Percentiles rank a stretch among this genome's conserved stretches.
Conservation (phyloP, 2,797 vertebrate species). For the Neopelma chrysocephalum region DNA sequence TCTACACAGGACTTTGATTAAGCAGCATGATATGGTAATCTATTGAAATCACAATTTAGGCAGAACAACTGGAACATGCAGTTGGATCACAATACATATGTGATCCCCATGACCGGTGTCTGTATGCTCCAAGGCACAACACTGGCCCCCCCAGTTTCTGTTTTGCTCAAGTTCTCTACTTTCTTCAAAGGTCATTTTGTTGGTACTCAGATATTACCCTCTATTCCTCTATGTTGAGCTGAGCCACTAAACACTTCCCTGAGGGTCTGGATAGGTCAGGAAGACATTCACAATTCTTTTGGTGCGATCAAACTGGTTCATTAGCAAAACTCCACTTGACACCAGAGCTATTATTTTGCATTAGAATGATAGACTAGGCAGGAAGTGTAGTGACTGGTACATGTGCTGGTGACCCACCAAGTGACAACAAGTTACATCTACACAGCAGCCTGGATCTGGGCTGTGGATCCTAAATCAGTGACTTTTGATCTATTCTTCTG, state of each 20-base stretch:
- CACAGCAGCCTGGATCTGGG: neutral
- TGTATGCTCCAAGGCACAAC: fast-evolving
- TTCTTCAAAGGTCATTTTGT: neutral
- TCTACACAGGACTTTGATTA: neutral
- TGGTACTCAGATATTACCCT: neutral
- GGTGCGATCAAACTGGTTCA: neutral
- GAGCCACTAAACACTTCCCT: neutral
- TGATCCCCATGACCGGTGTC: neutral
- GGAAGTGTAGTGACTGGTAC: neutral
- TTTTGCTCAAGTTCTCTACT: neutral
- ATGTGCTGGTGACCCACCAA: neutral
- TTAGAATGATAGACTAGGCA: fast-evolving
- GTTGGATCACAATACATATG: neutral
- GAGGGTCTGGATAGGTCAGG: neutral
- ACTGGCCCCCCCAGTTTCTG: fast-evolving
- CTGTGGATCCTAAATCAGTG: neutral
- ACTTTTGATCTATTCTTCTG: neutral
- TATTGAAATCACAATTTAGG: neutral
- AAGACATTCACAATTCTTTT: neutral
- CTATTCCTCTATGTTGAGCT: neutral
- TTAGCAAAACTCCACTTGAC: neutral
- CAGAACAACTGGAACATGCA: neutral
- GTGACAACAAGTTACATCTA: neutral
- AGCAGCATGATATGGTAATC: fast-evolving
- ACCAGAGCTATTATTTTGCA: neutral